Evolutionary conservation across 2,113 vertebrate species (phyloP).

Genomic region (Oostethus manadensis): DNA sequence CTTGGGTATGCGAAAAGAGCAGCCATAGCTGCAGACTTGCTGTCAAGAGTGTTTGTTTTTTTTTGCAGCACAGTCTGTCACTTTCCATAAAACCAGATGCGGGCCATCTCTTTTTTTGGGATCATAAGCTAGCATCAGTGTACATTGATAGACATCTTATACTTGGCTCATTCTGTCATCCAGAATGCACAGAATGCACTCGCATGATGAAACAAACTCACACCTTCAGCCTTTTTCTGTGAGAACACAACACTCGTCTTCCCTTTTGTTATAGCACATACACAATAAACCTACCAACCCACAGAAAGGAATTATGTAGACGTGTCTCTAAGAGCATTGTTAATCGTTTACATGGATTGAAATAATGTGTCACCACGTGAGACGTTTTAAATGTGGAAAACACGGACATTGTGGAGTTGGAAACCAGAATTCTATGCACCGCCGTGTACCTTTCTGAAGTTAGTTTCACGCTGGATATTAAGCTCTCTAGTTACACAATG

Average conservation of each 20-base stretch:
- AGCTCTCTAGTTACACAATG: too few species aligned
- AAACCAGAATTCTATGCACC: too few species aligned
- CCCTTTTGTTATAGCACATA: constrained; percentile 6
- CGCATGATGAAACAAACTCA: not conserved
- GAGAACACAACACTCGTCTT: constrained; percentile 5
- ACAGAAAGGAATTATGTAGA: not conserved
- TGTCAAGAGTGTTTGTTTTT: constrained; percentile 32
- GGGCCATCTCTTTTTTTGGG: constrained; percentile 20
- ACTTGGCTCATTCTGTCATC: not conserved
- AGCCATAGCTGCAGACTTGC: constrained; percentile 22
- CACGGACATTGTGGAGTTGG: too few species aligned
- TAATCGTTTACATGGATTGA: too few species aligned
- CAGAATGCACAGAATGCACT: too few species aligned
- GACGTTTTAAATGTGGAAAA: too few species aligned
- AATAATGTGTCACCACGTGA: too few species aligned
- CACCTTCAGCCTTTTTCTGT: not conserved
- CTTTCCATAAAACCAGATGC: constrained; percentile 1
- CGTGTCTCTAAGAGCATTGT: not conserved
- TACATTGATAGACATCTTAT: constrained; percentile 9
- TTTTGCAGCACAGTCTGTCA: constrained; percentile 1
- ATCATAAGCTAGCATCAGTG: constrained; percentile 16
- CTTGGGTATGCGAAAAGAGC: constrained; percentile 23
- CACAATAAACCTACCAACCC: too few species aligned
- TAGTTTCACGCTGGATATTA: too few species aligned
- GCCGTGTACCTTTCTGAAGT: too few species aligned